Percentiles rank a stretch among this genome's conserved stretches.
phyloP scores from a whole-genome alignment of 2,797 vertebrate genomes.

The Decapterus maruadsi region DNA sequence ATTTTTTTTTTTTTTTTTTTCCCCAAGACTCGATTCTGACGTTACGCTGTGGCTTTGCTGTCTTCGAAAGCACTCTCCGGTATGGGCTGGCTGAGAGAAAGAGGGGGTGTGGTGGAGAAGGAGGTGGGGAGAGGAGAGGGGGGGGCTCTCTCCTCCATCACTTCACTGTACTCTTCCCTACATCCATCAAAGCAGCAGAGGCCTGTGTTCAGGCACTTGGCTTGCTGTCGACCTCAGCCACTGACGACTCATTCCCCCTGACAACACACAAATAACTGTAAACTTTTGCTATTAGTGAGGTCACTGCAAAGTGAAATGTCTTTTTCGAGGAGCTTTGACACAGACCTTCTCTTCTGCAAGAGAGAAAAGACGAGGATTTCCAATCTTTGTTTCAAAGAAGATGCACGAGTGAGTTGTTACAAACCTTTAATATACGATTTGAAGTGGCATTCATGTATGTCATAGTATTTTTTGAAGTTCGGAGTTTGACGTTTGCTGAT shows the following conservation, averaged over 20 bases:
- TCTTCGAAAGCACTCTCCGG: conserved; percentile 51
- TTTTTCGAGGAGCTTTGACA: conserved; percentile 53
- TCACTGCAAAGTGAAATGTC: conserved; percentile 67
- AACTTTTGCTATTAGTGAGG: conserved; percentile 76
- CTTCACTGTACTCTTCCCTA: conserved; percentile 64
- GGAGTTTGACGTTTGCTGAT: background rate
- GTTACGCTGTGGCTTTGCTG: conserved; percentile 50
- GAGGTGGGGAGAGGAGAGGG: too few relatives aligned
- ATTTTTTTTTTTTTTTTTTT: conserved; percentile 13
- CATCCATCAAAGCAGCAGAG: conserved; percentile 74
- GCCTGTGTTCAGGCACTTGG: conserved; percentile 53
- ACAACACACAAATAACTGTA: conserved; percentile 79
- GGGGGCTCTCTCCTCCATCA: conserved; percentile 46
- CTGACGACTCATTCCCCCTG: conserved; percentile 67
- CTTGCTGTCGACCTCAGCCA: conserved; percentile 64
- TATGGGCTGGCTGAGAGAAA: conserved; percentile 44
- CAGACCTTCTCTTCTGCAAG: conserved; percentile 29
- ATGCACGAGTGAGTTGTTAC: background rate
- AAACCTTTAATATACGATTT: background rate
- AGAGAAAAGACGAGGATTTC: conserved; percentile 6
- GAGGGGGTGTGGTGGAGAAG: background rate
- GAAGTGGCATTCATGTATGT: background rate
- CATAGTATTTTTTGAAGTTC: background rate
- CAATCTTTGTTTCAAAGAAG: conserved; percentile 10
- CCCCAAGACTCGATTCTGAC: conserved; percentile 50